Conservation (phyloP, 2,888 invertebrate species). For the Synanthedon andrenaeformis region DNA sequence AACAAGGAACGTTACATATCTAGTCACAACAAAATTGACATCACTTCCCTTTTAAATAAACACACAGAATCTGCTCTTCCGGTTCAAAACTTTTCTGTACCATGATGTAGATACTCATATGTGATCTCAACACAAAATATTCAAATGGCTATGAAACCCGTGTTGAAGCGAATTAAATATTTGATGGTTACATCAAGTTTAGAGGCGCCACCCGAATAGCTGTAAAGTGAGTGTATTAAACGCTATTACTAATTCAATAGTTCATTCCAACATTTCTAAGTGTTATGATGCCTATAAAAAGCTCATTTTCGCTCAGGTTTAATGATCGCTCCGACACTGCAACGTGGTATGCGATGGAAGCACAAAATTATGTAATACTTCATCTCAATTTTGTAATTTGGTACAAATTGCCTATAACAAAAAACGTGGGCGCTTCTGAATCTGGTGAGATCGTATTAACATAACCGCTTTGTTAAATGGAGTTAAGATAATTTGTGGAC, state of each 20-base stretch:
- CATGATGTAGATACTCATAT: neutral
- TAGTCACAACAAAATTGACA: too few relatives aligned
- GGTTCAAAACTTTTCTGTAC: neutral
- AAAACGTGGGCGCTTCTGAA: constrained; percentile 49
- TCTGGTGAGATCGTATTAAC: constrained; percentile 61
- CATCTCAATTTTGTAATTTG: constrained; percentile 50
- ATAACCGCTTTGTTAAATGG: constrained; percentile 68
- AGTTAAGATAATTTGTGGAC: constrained; percentile 68
- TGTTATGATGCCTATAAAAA: constrained; percentile 53
- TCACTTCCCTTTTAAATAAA: too few relatives aligned
- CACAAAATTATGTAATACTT: constrained; percentile 33
- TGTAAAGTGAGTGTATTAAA: constrained; percentile 47
- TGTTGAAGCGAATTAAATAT: constrained; percentile 32
- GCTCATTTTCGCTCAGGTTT: constrained; percentile 44
- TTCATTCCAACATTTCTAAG: constrained; percentile 47
- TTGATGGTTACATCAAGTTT: constrained; percentile 36
- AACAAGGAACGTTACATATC: too few relatives aligned
- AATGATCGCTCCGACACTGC: constrained; percentile 34
- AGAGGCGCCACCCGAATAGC: constrained; percentile 27
- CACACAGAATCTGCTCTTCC: too few relatives aligned
- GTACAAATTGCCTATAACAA: constrained; percentile 48
- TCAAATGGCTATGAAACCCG: constrained; percentile 3
- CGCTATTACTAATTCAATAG: constrained; percentile 54
- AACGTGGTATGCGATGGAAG: constrained; percentile 23
- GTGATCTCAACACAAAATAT: neutral